Percentiles rank a stretch among this genome's conserved stretches.
Evolutionary conservation across 2,113 vertebrate species (phyloP).

Genomic region (Alligator sinensis): DNA sequence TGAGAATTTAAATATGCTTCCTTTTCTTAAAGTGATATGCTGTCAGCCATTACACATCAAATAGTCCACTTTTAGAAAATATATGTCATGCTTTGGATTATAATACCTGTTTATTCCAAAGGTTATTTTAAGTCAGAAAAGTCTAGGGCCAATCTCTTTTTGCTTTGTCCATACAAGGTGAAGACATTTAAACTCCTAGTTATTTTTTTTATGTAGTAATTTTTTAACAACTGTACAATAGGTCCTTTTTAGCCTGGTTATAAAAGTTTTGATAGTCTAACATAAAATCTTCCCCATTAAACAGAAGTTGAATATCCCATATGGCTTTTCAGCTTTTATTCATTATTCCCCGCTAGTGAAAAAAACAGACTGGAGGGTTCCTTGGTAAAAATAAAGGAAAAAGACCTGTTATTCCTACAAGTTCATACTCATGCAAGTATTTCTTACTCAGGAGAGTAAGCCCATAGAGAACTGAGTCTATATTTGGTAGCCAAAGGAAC

Average conservation of each 20-base stretch:
- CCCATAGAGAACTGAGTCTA: background rate
- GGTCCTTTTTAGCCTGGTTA: conserved; percentile 7
- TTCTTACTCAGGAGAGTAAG: conserved; percentile 27
- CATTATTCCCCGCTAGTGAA: conserved; percentile 49
- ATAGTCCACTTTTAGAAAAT: background rate
- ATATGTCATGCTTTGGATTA: background rate
- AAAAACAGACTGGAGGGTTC: conserved; percentile 26
- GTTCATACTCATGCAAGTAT: conserved; percentile 25
- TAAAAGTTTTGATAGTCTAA: conserved; percentile 43
- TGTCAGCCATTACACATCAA: background rate
- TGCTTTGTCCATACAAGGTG: background rate
- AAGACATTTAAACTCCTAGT: conserved; percentile 13
- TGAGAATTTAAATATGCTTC: background rate
- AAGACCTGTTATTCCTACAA: conserved; percentile 52
- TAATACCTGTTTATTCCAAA: conserved; percentile 12
- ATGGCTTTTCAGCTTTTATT: conserved; percentile 41
- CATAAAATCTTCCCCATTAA: conserved; percentile 44
- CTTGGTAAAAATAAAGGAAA: background rate
- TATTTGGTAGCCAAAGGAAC: conserved; percentile 8
- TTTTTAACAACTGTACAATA: background rate
- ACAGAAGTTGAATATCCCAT: conserved; percentile 27
- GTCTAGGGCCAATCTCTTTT: background rate
- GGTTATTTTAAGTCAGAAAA: background rate
- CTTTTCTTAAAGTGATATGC: background rate
- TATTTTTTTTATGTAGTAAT: background rate